Conservation (phyloP, 1,140 invertebrate species). For the Popillia japonica region DNA sequence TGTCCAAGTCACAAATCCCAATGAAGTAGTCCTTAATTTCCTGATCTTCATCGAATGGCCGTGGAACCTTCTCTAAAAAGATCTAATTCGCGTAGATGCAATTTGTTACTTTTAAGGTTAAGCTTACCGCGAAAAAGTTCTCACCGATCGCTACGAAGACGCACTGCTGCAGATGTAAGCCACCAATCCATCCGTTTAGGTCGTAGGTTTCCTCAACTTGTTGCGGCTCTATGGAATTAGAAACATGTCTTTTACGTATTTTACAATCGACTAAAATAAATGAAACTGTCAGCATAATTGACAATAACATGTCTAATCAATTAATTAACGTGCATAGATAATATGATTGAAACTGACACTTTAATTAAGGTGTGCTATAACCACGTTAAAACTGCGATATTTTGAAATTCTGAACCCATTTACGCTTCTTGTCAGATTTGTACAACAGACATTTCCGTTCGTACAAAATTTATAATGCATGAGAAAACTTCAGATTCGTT, state of each 20-base stretch:
- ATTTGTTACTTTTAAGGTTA: conserved; percentile 32
- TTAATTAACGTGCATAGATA: background rate
- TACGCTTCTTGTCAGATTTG: too few species aligned
- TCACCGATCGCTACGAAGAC: conserved; percentile 44
- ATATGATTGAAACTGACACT: background rate
- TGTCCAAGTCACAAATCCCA: conserved; percentile 42
- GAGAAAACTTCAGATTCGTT: too few species aligned
- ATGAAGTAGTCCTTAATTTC: conserved; percentile 42
- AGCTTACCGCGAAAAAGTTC: conserved; percentile 42
- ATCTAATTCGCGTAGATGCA: conserved; percentile 22
- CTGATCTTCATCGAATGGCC: background rate
- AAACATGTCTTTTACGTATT: conserved; percentile 39
- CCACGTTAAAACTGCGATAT: too few species aligned
- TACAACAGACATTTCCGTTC: too few species aligned
- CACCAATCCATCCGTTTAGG: conserved; percentile 35
- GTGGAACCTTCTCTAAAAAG: conserved; percentile 33
- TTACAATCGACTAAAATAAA: conserved; percentile 27
- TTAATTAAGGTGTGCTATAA: too few species aligned
- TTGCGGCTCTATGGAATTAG: conserved; percentile 35
- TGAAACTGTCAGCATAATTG: conserved; percentile 34
- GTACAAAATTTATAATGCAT: too few species aligned
- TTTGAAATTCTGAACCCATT: too few species aligned
- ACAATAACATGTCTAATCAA: conserved; percentile 34
- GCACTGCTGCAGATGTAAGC: conserved; percentile 43
- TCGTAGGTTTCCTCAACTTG: conserved; percentile 34